These are phyloP conservation scores for Craterocephalus amniculus DNA, from an alignment of 2,797 vertebrate species.

Conservation along the genomic window DNA sequence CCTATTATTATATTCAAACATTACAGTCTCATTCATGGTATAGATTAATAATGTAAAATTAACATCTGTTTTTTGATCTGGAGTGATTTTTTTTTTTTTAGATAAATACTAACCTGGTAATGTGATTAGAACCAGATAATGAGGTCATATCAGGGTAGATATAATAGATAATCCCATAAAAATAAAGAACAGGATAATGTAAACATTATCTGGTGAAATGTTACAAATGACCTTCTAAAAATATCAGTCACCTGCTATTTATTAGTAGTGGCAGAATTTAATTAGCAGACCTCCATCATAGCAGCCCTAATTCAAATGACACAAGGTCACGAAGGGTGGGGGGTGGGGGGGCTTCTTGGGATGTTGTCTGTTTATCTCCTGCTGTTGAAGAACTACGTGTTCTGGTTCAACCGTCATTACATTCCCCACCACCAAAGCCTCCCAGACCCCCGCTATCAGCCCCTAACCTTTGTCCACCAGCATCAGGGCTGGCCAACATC, in stretches of 20 bases:
- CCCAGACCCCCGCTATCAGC: conserved; percentile 29
- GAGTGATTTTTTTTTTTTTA: not conserved
- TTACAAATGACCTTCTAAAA: conserved; percentile 51
- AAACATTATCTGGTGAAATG: conserved; percentile 30
- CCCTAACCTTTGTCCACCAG: conserved; percentile 46
- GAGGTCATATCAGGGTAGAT: conserved; percentile 16
- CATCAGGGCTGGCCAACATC: conserved; percentile 56
- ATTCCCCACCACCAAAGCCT: conserved; percentile 21
- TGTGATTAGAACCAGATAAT: conserved; percentile 13
- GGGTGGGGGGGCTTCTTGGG: not conserved
- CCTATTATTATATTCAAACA: too few species aligned
- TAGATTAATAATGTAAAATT: too few species aligned
- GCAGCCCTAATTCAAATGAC: conserved; percentile 63
- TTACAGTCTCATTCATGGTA: too few species aligned
- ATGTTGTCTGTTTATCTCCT: conserved; percentile 49
- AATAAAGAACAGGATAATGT: conserved; percentile 22
- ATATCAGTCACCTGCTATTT: conserved; percentile 63
- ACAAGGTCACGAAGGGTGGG: conserved; percentile 40
- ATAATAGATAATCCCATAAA: conserved; percentile 21
- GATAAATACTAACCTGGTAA: not conserved
- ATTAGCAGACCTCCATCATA: conserved; percentile 63
- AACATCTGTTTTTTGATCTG: not conserved
- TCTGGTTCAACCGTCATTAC: conserved; percentile 32
- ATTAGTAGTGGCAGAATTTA: conserved; percentile 58
- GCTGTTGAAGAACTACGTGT: conserved; percentile 56